Conservation (phyloP, 2,113 vertebrate species). For the Atlantisia rogersi region DNA sequence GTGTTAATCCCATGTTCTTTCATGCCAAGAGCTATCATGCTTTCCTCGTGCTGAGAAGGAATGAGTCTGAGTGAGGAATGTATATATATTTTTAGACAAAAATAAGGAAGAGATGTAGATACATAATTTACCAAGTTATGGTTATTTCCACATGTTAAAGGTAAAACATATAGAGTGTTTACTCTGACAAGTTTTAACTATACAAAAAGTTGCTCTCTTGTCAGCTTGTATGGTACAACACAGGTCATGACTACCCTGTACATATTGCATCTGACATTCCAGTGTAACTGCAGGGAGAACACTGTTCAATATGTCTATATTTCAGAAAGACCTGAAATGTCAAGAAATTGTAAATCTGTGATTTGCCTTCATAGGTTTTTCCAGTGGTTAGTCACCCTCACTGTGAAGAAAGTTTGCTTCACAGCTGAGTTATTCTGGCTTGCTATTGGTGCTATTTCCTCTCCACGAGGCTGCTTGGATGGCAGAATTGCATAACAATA, state of each 20-base stretch:
- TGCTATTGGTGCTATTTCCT: neutral
- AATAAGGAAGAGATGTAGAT: neutral
- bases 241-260: neutral
- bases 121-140: neutral
- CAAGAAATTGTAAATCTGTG: neutral
- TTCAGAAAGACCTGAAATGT: neutral
- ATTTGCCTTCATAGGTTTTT: neutral
- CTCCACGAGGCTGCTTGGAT: neutral
- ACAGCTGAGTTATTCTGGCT: neutral
- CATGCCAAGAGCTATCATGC: conserved; percentile 8
- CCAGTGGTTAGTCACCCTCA: neutral
- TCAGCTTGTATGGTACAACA: rapidly evolving
- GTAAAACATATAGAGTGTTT: neutral
- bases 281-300: neutral
- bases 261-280: neutral
- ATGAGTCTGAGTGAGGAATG: neutral
- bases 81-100: neutral
- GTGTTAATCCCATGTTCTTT: conserved; percentile 45
- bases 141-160: neutral
- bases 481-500: neutral
- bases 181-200: neutral
- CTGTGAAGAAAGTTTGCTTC: neutral
- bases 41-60: neutral
- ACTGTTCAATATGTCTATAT: neutral
- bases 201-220: rapidly evolving